These are phyloP conservation scores for Vulpes lagopus DNA, from an alignment of 2,113 vertebrate genomes.

Conservation along the genomic window DNA sequence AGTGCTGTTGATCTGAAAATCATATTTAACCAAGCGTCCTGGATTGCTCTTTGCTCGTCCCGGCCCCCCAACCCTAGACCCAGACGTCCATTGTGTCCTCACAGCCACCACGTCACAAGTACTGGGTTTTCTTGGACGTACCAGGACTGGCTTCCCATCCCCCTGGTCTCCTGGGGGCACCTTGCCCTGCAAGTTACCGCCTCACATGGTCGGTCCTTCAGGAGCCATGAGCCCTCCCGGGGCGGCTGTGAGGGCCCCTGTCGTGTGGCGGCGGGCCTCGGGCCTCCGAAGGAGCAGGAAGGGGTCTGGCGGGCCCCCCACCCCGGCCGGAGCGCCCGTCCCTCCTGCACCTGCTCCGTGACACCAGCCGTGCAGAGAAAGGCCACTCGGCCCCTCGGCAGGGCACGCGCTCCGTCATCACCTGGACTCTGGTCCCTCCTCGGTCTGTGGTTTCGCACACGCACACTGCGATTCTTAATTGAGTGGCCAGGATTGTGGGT, in stretches of 20 bases:
- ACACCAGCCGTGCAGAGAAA: background rate
- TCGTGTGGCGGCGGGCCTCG: accelerated
- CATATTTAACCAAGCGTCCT: too few species aligned
- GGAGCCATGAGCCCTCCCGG: background rate
- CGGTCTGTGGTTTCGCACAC: conserved; percentile 88
- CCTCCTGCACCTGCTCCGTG: background rate
- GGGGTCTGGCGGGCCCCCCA: background rate
- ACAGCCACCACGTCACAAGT: background rate
- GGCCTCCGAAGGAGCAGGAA: background rate
- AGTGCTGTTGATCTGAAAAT: background rate
- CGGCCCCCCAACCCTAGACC: background rate
- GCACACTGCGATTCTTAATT: conserved; percentile 84
- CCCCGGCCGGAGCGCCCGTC: background rate
- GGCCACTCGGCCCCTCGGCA: background rate
- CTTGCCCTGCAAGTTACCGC: background rate
- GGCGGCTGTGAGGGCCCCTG: background rate
- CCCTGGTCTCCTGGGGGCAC: background rate
- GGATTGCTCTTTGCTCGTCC: background rate
- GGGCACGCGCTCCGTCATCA: background rate
- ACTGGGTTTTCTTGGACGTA: background rate
- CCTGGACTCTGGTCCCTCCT: conserved; percentile 75
- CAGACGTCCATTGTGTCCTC: too few species aligned
- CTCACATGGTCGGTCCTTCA: background rate
- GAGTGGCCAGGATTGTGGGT: too few species aligned
- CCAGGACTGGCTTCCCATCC: too few species aligned